phyloP scores from a whole-genome alignment of 2,113 vertebrate genomes.

The Eudyptes chrysolophus region DNA sequence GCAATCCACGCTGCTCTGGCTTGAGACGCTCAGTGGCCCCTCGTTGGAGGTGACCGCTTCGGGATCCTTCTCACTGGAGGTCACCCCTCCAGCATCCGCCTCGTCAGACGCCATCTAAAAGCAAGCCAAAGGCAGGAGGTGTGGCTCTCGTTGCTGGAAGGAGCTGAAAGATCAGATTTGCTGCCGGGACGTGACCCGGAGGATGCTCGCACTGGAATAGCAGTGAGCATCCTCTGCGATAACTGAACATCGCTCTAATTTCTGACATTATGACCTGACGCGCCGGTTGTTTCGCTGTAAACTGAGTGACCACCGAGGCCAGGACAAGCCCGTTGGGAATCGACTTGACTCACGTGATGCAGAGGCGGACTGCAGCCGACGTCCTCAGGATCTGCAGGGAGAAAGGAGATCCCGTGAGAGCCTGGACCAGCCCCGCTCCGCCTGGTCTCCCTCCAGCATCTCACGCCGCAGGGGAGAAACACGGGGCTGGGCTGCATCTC shows the following conservation, averaged over 20 bases:
- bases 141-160: background rate
- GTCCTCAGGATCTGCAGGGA: constrained; percentile 88
- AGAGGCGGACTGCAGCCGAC: constrained; percentile 87
- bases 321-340: fast-evolving
- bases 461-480: background rate
- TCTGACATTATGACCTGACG: fast-evolving
- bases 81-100: constrained; percentile 48
- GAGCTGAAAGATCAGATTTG: background rate
- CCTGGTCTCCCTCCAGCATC: background rate
- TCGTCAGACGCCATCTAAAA: constrained; percentile 56
- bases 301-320: background rate
- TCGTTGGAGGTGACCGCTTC: background rate
- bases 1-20: background rate
- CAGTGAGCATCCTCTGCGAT: background rate
- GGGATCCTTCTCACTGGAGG: constrained; percentile 60
- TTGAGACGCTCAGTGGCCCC: constrained; percentile 43
- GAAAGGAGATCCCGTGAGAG: background rate
- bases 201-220: background rate
- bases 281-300: background rate
- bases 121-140: background rate
- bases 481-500: background rate
- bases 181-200: fast-evolving
- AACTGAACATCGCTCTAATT: background rate
- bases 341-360: constrained; percentile 77
- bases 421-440: background rate